A percentile compares a stretch with the other conserved stretches of the same genome.
Evolutionary conservation across 35 echinoderm and acorn worm species (phyloP).

Genomic region (Holothuria glaberrima): DNA sequence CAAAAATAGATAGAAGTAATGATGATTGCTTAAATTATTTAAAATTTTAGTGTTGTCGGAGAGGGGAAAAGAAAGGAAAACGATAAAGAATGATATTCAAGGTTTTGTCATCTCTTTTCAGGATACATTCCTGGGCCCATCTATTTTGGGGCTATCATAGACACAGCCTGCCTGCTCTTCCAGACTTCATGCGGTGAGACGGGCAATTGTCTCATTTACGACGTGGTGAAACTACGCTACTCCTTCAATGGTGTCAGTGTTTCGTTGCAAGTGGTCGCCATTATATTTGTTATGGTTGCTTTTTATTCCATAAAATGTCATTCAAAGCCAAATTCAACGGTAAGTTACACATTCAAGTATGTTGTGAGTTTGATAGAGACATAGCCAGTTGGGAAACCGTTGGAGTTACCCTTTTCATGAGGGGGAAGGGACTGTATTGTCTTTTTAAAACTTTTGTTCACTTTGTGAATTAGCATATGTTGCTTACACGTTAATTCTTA

Average conservation of each 20-base stretch:
- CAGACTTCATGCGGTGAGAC: slow-evolving; percentile 44
- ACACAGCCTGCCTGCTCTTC: slow-evolving; percentile 30
- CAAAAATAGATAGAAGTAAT: too few relatives aligned
- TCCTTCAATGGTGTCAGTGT: slow-evolving; percentile 25
- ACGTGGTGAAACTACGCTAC: neutral
- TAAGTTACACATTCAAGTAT: neutral
- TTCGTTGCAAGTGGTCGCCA: neutral
- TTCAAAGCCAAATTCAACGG: neutral
- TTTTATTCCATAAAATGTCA: slow-evolving; percentile 27
- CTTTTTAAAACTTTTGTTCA: too few relatives aligned
- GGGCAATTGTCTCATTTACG: slow-evolving; percentile 40
- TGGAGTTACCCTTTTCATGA: too few relatives aligned
- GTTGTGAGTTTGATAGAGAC: too few relatives aligned
- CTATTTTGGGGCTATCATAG: slow-evolving; percentile 24
- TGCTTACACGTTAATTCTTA: too few relatives aligned
- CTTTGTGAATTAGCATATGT: too few relatives aligned
- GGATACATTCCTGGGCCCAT: slow-evolving; percentile 53
- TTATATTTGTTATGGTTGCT: slow-evolving; percentile 30
- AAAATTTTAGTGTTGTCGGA: too few relatives aligned
- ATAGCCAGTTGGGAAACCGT: too few relatives aligned
- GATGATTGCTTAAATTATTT: too few relatives aligned
- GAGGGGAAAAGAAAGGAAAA: too few relatives aligned
- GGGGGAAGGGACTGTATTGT: too few relatives aligned
- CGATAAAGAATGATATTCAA: neutral
- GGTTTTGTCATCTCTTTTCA: neutral